A percentile compares a stretch with the other conserved stretches of the same genome.
phyloP scores from a whole-genome alignment of 1,140 invertebrate species.

The Bombus sibiricus region DNA sequence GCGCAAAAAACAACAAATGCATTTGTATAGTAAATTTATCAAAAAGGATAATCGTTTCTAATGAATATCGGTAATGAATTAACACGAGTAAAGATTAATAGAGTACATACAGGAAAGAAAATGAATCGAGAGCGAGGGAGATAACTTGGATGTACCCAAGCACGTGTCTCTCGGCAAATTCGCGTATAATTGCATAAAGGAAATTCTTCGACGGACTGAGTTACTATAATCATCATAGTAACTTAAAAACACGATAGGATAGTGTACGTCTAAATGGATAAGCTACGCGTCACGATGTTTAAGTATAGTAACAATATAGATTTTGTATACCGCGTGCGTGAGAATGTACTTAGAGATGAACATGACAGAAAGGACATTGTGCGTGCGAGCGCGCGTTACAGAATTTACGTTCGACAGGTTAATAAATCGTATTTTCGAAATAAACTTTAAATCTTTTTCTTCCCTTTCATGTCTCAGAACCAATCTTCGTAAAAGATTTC shows the following conservation, averaged over 20 bases:
- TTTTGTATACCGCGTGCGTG: constrained; percentile 72
- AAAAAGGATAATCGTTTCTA: not conserved
- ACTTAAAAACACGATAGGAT: constrained; percentile 59
- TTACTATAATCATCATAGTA: constrained; percentile 58
- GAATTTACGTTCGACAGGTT: constrained; percentile 70
- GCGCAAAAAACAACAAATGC: not conserved
- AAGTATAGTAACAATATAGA: constrained; percentile 70
- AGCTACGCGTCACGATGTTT: constrained; percentile 64
- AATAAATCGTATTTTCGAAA: constrained; percentile 77
- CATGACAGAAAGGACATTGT: constrained; percentile 45
- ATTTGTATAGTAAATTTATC: not conserved
- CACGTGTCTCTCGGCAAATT: constrained; percentile 39
- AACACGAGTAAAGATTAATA: not conserved
- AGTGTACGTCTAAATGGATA: constrained; percentile 60
- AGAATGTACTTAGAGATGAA: constrained; percentile 58
- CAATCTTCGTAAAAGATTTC: not conserved
- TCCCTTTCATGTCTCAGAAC: not conserved
- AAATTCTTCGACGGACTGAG: constrained; percentile 44
- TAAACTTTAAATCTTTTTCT: constrained; percentile 45
- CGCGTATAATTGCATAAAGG: constrained; percentile 50
- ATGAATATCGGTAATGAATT: not conserved
- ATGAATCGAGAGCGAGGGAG: not conserved
- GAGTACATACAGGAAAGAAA: not conserved
- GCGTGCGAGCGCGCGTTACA: constrained; percentile 55
- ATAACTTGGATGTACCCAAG: constrained; percentile 41